Base-by-base conservation (phyloP, 2,888 invertebrate species). In the Macaria liturata region DNA sequence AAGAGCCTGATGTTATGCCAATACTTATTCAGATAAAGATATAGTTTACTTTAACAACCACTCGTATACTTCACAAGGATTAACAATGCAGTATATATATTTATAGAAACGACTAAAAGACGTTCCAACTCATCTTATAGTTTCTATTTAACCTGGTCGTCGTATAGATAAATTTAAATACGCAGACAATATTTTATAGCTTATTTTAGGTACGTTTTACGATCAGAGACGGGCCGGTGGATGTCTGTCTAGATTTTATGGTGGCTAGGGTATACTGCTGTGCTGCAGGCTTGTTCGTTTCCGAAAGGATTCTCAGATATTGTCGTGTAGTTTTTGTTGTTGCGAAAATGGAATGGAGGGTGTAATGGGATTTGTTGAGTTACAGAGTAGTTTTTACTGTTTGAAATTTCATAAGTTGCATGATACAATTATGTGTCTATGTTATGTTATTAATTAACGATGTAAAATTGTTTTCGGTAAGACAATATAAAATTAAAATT, bases 141-240 rank as follows among this genome's bases (percentile, higher is more conserved):
- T 70, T 68, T 74, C 71, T 72, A 75, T 75, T 77, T 76, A 79
- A 76, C 79, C 78, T 74, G 71, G 64, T 54, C 71, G 62, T 65
- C 62, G 66, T 72, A 77, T 72, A 85, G 87, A 89, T 90, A 88
- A 86, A 89, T 90, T 88, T 87, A 89, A 88, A 88, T 88, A 88
- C 83, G 71, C 83, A 80, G 86, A 89, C 89, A 86, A 88, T 90
- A 90, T 91, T 91, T 91, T 89, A 91, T 88, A 76, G 83, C 82
- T 87, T 90, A 90, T 90, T 89, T 88, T 86, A 89, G 87, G 80
- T 83, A 83, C 84, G 82, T 84, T 91, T 91, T 90, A 91, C 88
- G 91, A 88, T 78, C 68, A 70, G 72, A 86, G 89, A 87, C 88
- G 89, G 72, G 75, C 75, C 75, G 71, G 71, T 77, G 83, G 82